Percentiles rank a stretch among this genome's conserved stretches.
These are phyloP conservation scores for Branchipolynoe longqiensis DNA, from an alignment of 2,888 invertebrate species.

Conservation along the genomic window DNA sequence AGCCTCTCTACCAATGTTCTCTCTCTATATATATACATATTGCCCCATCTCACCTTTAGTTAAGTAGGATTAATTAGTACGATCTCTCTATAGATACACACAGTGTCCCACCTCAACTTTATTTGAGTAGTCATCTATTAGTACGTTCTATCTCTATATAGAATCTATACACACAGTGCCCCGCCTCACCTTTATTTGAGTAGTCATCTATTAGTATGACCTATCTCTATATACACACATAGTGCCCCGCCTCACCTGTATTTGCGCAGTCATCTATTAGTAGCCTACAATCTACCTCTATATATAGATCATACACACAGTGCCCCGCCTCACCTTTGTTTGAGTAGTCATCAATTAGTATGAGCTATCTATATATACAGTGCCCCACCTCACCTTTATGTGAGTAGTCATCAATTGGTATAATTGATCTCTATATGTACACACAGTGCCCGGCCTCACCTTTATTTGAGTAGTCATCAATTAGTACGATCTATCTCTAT, in stretches of 20 bases:
- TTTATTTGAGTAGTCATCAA: background rate
- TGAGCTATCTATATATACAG: too few species aligned
- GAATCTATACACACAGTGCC: background rate
- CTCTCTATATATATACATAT: too few species aligned
- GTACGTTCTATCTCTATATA: background rate
- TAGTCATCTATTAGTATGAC: background rate
- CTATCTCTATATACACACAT: too few species aligned
- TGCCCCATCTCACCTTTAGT: background rate
- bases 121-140: background rate
- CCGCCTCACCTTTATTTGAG: background rate
- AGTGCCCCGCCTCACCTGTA: too few species aligned
- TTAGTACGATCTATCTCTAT: background rate
- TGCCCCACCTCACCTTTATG: background rate
- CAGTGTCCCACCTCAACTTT: too few species aligned
- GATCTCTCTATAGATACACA: too few species aligned
- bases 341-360: background rate
- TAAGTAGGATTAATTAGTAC: background rate
- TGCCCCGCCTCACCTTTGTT: too few species aligned
- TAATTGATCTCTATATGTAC: background rate
- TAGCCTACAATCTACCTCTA: too few species aligned
- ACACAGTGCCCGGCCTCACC: too few species aligned
- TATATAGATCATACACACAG: too few species aligned
- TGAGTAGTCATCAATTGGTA: background rate
- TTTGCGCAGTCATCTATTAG: too few species aligned
- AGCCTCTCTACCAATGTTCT: too few species aligned